Base-by-base conservation (phyloP, 2,888 invertebrate genomes). In the Matsumyia berberina region DNA sequence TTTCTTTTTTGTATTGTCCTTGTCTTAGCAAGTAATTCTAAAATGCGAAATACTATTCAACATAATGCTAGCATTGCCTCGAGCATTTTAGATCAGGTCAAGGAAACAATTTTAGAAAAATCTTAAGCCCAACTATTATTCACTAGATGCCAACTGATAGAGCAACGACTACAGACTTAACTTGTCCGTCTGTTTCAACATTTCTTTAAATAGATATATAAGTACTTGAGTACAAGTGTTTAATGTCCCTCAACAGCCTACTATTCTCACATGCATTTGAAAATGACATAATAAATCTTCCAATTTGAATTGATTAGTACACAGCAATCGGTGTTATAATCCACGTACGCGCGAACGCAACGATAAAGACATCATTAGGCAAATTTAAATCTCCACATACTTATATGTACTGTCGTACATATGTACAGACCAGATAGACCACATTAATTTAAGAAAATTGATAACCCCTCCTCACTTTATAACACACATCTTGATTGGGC, bases 371-470 rank as follows among this genome's bases (percentile, higher is more conserved):
- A 44, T 62, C 17, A 46, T 46, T 62, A 62, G 15, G 64, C 49
- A 51, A 64, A 64, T 64, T 64, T 8, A 37, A 11, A 55, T 57
- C 37, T 37, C 37, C 19, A 37, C 44, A 46, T 60, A 5, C 8
- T 9, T 39, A 39, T 39, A 24, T 51, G 15, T 29, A 29, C 44
- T 24, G 2, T 24, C 4, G 24, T 24, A 24, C 35, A 19, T 17
- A 35, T 5, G 46, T n/a, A n/a, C n/a, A n/a, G n/a, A n/a, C 1
- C 24, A 24, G 24, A 29, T 19, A 6, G 49, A 35, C 12, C 17
- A 39, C n/a, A 49, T 70, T 70, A 57, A 70, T 70, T 70, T 70
- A 37, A 57, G 24, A 58, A 49, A 46, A 24, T 58, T 70, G 70
- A 70, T 70, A 70, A 70, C 70, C 70, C 70, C 46, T 12, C 35